phyloP scores from a whole-genome alignment of 2,888 invertebrate species.

The Campopleginae sp. region DNA sequence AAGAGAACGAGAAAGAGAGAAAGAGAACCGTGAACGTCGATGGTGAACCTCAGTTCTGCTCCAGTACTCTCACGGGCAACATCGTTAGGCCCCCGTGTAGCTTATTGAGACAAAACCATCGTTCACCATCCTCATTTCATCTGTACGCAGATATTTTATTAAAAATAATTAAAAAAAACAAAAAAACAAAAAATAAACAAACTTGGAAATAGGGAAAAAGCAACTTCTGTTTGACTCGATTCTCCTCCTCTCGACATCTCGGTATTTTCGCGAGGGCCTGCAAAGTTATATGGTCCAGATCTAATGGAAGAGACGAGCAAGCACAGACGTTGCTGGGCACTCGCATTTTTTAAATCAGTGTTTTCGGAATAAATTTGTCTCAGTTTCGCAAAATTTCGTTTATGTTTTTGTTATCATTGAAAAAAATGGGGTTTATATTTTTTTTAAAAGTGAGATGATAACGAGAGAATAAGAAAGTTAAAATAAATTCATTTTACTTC shows the following conservation, averaged over 20 bases:
- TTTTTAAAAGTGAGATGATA: not conserved
- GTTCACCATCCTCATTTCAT: constrained; percentile 17
- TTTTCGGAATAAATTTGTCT: not conserved
- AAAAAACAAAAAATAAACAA: not conserved
- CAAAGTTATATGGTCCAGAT: not conserved
- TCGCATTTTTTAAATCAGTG: not conserved
- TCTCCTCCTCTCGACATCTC: not conserved
- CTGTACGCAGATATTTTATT: not conserved
- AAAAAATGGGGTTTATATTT: not conserved
- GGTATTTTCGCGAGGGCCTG: no score
- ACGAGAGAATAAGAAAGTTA: not conserved
- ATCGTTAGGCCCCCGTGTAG: constrained; percentile 70
- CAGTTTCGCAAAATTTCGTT: not conserved
- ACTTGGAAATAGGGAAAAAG: not conserved
- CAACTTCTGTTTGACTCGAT: not conserved
- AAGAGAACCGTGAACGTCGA: constrained; percentile 63
- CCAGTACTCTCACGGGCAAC: constrained; percentile 78
- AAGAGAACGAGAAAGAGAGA: constrained; percentile 26
- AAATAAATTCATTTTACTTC: not conserved
- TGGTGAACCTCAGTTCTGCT: constrained; percentile 79
- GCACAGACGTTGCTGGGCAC: not conserved
- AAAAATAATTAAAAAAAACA: no score
- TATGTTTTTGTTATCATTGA: not conserved
- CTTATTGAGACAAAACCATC: constrained; percentile 22
- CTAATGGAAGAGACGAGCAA: not conserved